These are phyloP conservation scores for Lycodopsis pacificus DNA, from an alignment of 2,797 vertebrate genomes.

Conservation along the genomic window DNA sequence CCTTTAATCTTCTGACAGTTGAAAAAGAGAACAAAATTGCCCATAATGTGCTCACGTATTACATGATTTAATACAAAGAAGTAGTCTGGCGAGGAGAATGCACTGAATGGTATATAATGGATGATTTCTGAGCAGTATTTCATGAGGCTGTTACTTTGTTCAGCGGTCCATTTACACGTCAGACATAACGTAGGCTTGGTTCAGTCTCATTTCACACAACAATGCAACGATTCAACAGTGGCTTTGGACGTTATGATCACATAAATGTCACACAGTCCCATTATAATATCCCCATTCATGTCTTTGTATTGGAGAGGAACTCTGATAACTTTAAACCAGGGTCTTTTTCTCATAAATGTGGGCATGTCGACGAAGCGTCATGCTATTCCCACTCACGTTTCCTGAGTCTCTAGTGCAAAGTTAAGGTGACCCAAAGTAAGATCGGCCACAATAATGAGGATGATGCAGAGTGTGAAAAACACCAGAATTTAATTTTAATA, in stretches of 20 bases:
- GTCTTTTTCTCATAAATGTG: not conserved
- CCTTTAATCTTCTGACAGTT: slow-evolving; percentile 54
- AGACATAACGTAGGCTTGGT: not conserved
- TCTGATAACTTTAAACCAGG: not conserved
- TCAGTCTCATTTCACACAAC: slow-evolving; percentile 17
- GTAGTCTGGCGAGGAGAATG: slow-evolving; percentile 9
- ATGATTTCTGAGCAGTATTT: slow-evolving; percentile 30
- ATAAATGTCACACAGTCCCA: not conserved
- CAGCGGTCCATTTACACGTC: slow-evolving; percentile 30
- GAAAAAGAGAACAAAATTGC: slow-evolving; percentile 39
- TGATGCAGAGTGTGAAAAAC: not conserved
- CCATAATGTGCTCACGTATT: slow-evolving; percentile 34
- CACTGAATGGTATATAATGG: slow-evolving; percentile 9
- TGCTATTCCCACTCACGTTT: not conserved
- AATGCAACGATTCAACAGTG: not conserved
- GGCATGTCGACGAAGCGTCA: too few species aligned
- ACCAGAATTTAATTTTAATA: not conserved
- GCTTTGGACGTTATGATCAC: not conserved
- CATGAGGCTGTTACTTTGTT: slow-evolving; percentile 45
- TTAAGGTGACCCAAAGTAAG: not conserved
- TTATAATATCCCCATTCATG: not conserved
- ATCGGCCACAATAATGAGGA: not conserved
- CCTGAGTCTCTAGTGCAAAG: not conserved
- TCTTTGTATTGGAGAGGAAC: not conserved
- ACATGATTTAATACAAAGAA: slow-evolving; percentile 42